These are phyloP conservation scores for Cerastis rubricosa DNA, from an alignment of 2,888 invertebrate genomes.

Conservation along the genomic window DNA sequence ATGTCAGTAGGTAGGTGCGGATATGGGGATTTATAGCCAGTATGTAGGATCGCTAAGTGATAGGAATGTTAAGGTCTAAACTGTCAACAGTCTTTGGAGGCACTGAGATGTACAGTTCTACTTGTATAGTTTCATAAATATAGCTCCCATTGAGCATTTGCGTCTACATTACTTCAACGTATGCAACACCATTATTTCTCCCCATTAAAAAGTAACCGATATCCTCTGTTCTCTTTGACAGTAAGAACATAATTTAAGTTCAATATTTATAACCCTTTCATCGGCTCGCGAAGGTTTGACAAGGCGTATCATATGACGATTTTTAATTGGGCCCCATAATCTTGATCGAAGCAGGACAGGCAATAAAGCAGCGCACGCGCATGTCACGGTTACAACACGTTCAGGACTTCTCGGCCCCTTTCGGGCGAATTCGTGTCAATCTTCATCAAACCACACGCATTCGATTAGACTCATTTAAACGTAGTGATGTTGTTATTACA, in stretches of 20 bases:
- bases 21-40: slow-evolving; percentile 59
- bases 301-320: slow-evolving; percentile 51
- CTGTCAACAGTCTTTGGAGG: not conserved
- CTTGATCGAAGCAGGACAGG: slow-evolving; percentile 51
- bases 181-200: not conserved
- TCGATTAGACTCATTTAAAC: slow-evolving; percentile 74
- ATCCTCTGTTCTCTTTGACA: slow-evolving; percentile 2
- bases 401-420: slow-evolving; percentile 42
- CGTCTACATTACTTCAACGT: not conserved
- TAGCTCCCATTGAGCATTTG: not conserved
- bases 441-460: slow-evolving; percentile 70
- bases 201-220: not conserved
- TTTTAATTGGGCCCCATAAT: slow-evolving; percentile 61
- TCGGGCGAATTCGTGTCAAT: slow-evolving; percentile 72
- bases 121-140: not conserved
- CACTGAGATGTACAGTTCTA: not conserved
- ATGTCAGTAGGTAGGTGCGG: slow-evolving; percentile 45
- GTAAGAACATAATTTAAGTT: slow-evolving; percentile 19
- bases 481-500: slow-evolving; percentile 48
- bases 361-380: slow-evolving; percentile 53
- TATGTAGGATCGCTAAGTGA: slow-evolving; percentile 36
- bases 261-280: slow-evolving; percentile 44
- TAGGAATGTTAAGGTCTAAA: slow-evolving; percentile 33
- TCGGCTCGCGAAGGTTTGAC: slow-evolving; percentile 27
- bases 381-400: slow-evolving; percentile 48